Evolutionary conservation across 2,797 vertebrate genomes (phyloP), one percentile per base, ranked within the genome.

Genomic region (Zalophus californianus): DNA sequence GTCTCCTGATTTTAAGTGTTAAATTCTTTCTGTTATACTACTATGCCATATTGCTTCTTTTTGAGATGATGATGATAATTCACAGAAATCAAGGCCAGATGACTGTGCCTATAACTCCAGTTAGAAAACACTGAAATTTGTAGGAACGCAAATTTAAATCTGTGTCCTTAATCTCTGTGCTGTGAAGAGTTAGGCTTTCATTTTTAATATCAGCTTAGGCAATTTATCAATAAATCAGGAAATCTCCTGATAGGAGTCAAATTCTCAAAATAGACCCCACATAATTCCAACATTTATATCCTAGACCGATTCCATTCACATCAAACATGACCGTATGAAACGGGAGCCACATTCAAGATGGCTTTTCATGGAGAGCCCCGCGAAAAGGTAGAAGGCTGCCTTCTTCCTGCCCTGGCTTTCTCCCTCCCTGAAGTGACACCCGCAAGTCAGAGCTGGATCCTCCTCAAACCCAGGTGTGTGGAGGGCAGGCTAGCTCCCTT

Each of bases 71-170:
- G 44, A 35, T 21, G 92, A 91, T 52, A 86, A 78, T 41, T 79
- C 21, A 6, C 6, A 92, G 73, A 93, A 90, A 88, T 75, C 2
- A 52, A 88, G 50, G 38, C 13, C 73, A 68, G 41, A 82, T 58
- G 62, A 48, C 64, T 35, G 32, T 73, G 35, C 48, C 66, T 82
- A 2, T 88, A 86, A 82, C 56, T 85, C 66, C 35, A 73, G 29
- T 82, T 77, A 62, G 62, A 73, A 95, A 94, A 87, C 58, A 58
- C 56, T 20, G 35, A 90, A 75, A 89, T 96, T 70, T 83, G 29
- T 38, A 29, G 75, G 58, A 66, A 38, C 10, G 50, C 70, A 60
- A 52, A 56, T 60, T 91, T 72, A 75, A 85, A 73, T 91, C 66
- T 5, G 4, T 41, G 52, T 60, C 32, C 62, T 91, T 91, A 48